Conservation (phyloP, 2,797 vertebrate genomes). For the Urophycis tenuis region DNA sequence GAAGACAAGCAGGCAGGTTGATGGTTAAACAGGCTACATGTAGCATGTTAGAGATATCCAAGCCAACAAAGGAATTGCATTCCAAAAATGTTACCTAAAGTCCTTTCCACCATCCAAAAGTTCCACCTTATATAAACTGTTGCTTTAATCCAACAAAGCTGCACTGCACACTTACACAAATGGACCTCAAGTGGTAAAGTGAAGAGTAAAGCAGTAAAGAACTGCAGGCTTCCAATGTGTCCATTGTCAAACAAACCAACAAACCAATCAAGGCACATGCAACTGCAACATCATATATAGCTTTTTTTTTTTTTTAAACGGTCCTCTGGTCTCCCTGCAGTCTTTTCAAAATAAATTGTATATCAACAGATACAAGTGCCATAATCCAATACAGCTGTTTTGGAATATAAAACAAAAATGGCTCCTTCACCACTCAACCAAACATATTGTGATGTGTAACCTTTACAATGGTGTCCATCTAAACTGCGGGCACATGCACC, state of each 20-base stretch:
- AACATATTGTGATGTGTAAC: too few species aligned
- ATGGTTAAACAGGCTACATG: not conserved
- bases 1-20: too few species aligned
- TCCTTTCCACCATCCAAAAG: too few species aligned
- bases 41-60: not conserved
- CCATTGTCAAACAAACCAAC: not conserved
- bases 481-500: too few species aligned
- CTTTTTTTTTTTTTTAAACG: not conserved
- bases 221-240: not conserved
- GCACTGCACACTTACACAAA: not conserved
- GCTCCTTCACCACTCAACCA: too few species aligned
- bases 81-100: not conserved
- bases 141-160: not conserved
- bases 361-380: not conserved
- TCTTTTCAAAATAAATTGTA: not conserved
- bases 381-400: too few species aligned
- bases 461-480: too few species aligned
- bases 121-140: not conserved
- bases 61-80: not conserved
- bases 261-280: not conserved
- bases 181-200: not conserved
- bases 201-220: not conserved
- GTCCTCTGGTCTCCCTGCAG: not conserved
- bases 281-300: not conserved
- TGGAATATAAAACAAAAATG: too few species aligned